Evolutionary conservation across 1,140 invertebrate genomes (phyloP), one percentile per base, ranked within the genome.

Genomic region (Meloidogyne exigua): DNA sequence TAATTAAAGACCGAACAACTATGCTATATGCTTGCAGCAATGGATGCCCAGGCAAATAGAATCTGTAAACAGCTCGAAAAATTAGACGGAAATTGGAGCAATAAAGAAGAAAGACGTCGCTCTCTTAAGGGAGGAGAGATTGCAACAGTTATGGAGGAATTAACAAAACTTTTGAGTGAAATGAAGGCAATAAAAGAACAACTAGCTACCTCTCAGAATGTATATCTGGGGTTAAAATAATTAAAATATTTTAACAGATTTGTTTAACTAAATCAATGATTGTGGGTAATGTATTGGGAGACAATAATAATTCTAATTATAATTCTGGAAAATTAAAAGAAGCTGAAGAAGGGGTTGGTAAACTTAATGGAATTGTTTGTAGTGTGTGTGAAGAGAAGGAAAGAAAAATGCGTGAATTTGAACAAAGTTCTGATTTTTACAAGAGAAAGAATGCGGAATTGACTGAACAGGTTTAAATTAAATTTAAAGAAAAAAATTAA

Each of bases 1-100:
- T n/a, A n/a, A n/a, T 68, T 79, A 36, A 23, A 84, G 81, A 84
- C 87, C 23, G 84, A 85, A 62, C 85, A 86, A 23, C 84, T 82
- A 68, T 87, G 83, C 66, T 81, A 78, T 15, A 76, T 87, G 0
- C 32, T 85, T 28, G 84, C 85, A n/a, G 77, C 84, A 23, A 78
- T 85, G n/a, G 84, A 85, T 57, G 76, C 84, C 2, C 84, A 85
- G 57, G 85, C 85, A 25, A 72, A 67, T 57, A 28, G 84, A n/a
- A 73, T 85, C 15, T 76, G 69, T 25, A 85, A 85, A 74, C 83
- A 83, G 39, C 62, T 85, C 9, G 84, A 85, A 49, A 85, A 85
- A 65, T 75, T 85, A 67, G 84, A 85, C 32, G 76, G 72, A 25
- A 72, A 23, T 72, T 10, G 57, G n/a, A n/a, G n/a, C 49, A 80